phyloP scores from a whole-genome alignment of 2,797 vertebrate genomes.

The Acridotheres tristis region DNA sequence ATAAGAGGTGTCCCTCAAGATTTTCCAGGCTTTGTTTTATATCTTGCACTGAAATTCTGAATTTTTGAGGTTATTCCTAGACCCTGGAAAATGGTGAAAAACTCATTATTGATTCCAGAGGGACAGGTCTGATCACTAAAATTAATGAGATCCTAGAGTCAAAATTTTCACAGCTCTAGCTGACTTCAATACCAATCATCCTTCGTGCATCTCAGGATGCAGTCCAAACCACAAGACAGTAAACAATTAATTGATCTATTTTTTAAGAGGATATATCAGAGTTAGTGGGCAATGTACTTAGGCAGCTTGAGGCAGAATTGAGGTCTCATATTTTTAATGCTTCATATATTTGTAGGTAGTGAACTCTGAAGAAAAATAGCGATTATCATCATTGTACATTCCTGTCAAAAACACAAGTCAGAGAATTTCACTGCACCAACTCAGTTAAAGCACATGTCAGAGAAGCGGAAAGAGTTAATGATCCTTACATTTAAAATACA shows the following conservation, averaged over 20 bases:
- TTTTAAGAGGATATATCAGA: neutral
- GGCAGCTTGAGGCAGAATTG: conserved; percentile 43
- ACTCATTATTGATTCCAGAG: neutral
- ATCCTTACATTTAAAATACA: conserved; percentile 31
- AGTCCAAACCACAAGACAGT: neutral
- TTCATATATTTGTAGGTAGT: conserved; percentile 36
- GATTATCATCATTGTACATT: conserved; percentile 1
- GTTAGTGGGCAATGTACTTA: conserved; percentile 10
- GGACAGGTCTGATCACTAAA: neutral
- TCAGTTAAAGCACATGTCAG: conserved; percentile 27
- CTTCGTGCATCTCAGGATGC: neutral
- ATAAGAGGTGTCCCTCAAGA: neutral
- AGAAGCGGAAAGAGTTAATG: conserved; percentile 3
- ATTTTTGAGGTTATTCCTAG: neutral
- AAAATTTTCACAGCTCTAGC: neutral
- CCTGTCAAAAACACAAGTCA: conserved; percentile 40
- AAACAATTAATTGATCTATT: conserved; percentile 28
- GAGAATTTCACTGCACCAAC: conserved; percentile 16
- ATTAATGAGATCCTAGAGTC: neutral
- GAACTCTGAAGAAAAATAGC: conserved; percentile 29
- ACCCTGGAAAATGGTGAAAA: neutral
- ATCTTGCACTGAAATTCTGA: neutral
- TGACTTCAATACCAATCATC: neutral
- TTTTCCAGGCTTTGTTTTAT: neutral
- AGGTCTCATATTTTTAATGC: conserved; percentile 55